Evolutionary conservation across 2,888 invertebrate genomes (phyloP), one percentile per base, ranked within the genome.

Genomic region (Drosophila kuntzei): DNA sequence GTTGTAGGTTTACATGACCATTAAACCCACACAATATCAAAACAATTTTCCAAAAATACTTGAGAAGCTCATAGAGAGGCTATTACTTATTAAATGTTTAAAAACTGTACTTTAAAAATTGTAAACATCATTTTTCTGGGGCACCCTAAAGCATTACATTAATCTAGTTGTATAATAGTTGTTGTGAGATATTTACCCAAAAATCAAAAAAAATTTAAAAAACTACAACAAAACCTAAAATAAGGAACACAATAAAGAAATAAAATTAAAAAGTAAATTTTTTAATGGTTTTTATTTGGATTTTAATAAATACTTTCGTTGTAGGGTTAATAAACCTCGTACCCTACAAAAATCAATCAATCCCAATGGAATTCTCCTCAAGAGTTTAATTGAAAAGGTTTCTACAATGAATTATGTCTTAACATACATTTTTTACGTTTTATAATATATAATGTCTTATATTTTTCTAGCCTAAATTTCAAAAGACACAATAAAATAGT

Each of bases 181-280:
- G 83, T 86, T 83, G 83, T 83, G 86, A 85, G 71, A 83, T 66
- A 83, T 83, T 83, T 83, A 83, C 79, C 80, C 72, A 72, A 57
- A 57, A 51, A 53, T 78, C 70, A 68, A 58, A 55, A 41, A 7
- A 25, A 6, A 27, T 8, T 25, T 22, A 16, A 18, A 12, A 14
- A 61, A 44, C 44, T 14, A 36, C 27, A 51, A 46, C 14, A 57
- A 51, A 70, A 54, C 32, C 41, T 70, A 66, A 64, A 64, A 66
- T 68, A 67, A 71, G 49, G 60, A 81, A 79, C 47, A 44, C 29
- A 61, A 53, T 37, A 51, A 60, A 60, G 12, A 16, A 62, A 63
- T 27, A 65, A 64, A 37, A 27, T 12, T 32, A 14, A 44, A 51
- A 60, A 46, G 9, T n/a, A 3, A 5, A 43, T 18, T 51, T 43